Base-by-base conservation (phyloP, 2,797 vertebrate species). In the Anas acuta region DNA sequence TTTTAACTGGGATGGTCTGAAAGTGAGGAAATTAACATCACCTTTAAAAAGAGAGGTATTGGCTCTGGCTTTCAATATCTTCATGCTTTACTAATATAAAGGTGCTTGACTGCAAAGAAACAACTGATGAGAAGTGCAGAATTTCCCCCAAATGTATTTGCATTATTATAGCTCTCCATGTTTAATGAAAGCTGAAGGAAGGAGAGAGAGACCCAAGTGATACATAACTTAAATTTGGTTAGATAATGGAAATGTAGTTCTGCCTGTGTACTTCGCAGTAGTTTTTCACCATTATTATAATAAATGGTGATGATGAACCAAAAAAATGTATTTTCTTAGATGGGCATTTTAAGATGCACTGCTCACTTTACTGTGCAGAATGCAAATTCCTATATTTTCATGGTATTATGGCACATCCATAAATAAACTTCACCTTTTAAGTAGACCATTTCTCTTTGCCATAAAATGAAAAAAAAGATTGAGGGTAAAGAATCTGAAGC, bases 1-100 rank as follows among this genome's bases (percentile, higher is more conserved):
- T 58, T 99, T 99, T 96, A 99, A 99, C 92, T 99, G 99, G 99
- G 98, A 98, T 77, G 99, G 98, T 62, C 97, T 99, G 95, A 98
- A 98, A 97, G 97, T 96, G 14, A 98, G 98, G 95, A 99, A 94
- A 69, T 96, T 99, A 74, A 86, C 94, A 6, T 99, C 99, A 3
- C 99, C 99, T 73, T 98, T 99, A 87, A 99, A 98, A 96, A 98
- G 98, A 98, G 98, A 99, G 97, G 99, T 99, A 98, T 28, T 61
- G 49, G 28, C 96, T 97, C 90, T 32, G 39, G 13, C 57, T 88
- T 79, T 84, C 66, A 49, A 8, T 67, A 18, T 70, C 21, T 12
- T 23, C 43, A 47, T 69, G 18, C 35, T 92, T 94, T 65, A 17
- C 49, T 69, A 33, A 47, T 37, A 56, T 11, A 53, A 37, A 49